Conservation (phyloP, 2,113 vertebrate genomes). For the Falcunculus frontatus region DNA sequence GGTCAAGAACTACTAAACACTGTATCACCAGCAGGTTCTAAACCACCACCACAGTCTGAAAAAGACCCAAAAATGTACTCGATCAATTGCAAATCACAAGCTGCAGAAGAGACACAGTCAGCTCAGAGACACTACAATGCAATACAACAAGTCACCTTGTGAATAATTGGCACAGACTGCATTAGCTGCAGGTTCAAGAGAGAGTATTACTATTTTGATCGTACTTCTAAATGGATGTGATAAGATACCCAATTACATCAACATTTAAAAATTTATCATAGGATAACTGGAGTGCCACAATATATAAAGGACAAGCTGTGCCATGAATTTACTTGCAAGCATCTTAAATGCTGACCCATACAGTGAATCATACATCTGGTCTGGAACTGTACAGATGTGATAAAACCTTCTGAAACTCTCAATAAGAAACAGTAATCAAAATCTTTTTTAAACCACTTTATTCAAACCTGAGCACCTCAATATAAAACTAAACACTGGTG, state of each 20-base stretch:
- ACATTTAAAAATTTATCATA: neutral
- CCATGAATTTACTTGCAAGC: neutral
- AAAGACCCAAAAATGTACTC: neutral
- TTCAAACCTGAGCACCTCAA: conserved; percentile 84
- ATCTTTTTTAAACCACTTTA: conserved; percentile 74
- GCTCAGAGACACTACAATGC: neutral
- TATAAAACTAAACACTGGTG: conserved; percentile 81
- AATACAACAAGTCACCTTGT: conserved; percentile 30
- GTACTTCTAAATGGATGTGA: conserved; percentile 59
- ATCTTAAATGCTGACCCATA: neutral
- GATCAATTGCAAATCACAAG: neutral
- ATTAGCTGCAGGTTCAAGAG: conserved; percentile 64
- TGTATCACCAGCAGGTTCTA: neutral
- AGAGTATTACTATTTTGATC: conserved; percentile 64
- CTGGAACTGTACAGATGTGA: neutral
- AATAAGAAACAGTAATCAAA: conserved; percentile 14
- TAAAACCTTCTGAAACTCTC: neutral
- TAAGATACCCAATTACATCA: neutral
- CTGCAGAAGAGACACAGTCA: neutral
- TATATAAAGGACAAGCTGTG: neutral
- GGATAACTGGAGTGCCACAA: neutral
- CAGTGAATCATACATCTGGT: neutral
- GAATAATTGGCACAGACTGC: conserved; percentile 54
- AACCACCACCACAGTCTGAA: neutral
- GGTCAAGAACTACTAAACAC: neutral